Evolutionary conservation across 2,888 invertebrate genomes (phyloP), one percentile per base, ranked within the genome.

Genomic region (Lapara coniferarum): DNA sequence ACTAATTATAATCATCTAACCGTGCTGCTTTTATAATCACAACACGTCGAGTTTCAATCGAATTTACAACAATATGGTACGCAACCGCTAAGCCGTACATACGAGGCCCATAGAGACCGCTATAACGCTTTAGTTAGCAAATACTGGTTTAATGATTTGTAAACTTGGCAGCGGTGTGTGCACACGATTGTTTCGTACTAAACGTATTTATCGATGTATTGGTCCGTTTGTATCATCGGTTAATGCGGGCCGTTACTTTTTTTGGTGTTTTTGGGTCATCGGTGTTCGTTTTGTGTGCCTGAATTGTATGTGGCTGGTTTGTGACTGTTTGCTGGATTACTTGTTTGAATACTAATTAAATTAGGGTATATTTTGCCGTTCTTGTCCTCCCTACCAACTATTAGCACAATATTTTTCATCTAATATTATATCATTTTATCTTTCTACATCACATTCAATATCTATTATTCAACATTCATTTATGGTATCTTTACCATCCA

Each of bases 121-220:
- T 69, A 70, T 73, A 72, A 71, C 72, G 46, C 71, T 70, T 71
- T 73, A 70, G 70, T 73, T 72, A 69, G 72, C 71, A 73, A 74
- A 75, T 72, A 73, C 53, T 71, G 66, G 68, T 70, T 70, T 69
- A 70, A 72, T 71, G 69, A 74, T 73, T 55, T 73, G 74, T 74
- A 74, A 72, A 73, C 74, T 74, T 74, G 72, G 75, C 74, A 72
- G 57, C 55, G n/a, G 55, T 55, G 55, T 55, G 69, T 52, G 68
- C 25, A 13, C 30, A n/a, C 68, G 71, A 67, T 70, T 71, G 70
- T 69, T 72, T 73, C 66, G 68, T 69, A 58, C 66, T 63, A 55
- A 57, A 67, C 69, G n/a, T 67, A 67, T 71, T 63, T 30, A 57
- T 57, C 63, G 63, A 49, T 49, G 63, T 63, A 63, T 25, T 16